These are phyloP conservation scores for Pelodiscus sinensis DNA, from an alignment of 2,113 vertebrate genomes.

Conservation along the genomic window DNA sequence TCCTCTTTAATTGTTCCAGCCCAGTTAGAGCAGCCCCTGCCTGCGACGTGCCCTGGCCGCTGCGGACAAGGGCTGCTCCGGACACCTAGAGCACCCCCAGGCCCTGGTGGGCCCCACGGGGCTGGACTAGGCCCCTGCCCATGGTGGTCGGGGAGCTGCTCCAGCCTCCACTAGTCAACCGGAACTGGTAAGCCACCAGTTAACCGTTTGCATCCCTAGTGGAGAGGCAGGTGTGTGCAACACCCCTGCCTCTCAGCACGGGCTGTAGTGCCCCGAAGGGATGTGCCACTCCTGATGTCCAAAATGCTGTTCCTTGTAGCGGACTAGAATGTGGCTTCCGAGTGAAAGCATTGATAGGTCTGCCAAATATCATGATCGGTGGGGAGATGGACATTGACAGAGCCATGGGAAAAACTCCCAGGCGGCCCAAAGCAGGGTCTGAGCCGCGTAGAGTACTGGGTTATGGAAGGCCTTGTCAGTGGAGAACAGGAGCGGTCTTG, in stretches of 20 bases:
- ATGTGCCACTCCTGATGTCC: not conserved
- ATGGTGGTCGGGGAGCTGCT: no score
- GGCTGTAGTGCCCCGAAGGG: fast-evolving
- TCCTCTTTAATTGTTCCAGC: no score
- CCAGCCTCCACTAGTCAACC: no score
- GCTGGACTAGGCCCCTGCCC: no score
- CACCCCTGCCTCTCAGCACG: not conserved
- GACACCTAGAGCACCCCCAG: no score
- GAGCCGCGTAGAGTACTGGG: not conserved
- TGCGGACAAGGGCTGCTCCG: no score
- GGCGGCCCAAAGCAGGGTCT: not conserved
- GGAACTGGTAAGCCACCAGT: no score
- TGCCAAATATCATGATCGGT: fast-evolving
- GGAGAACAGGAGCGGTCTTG: not conserved
- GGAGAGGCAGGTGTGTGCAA: not conserved
- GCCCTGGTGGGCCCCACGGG: no score
- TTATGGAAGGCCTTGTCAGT: not conserved
- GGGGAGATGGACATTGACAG: fast-evolving
- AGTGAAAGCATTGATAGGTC: not conserved
- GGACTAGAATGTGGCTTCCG: not conserved
- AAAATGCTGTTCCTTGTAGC: not conserved
- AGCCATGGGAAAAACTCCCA: fast-evolving
- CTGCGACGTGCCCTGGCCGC: no score
- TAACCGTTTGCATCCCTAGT: no score
- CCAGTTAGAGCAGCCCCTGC: no score